Conservation (phyloP, 2,888 invertebrate genomes). For the Eubasilissa splendida region DNA sequence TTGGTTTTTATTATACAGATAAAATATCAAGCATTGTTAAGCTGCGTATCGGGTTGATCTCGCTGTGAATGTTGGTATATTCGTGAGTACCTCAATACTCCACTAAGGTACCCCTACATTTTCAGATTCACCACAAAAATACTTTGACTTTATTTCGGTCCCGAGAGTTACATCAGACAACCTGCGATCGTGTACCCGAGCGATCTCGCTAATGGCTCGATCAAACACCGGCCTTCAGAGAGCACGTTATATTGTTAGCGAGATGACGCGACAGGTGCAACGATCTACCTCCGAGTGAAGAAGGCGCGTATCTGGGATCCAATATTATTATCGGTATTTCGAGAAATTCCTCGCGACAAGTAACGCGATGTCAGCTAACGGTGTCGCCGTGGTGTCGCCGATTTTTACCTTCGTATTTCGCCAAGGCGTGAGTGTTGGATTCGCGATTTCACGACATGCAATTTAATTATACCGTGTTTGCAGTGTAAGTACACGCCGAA, state of each 20-base stretch:
- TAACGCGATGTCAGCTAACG: slow-evolving; percentile 45
- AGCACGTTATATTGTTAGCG: background rate
- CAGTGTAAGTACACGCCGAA: slow-evolving; percentile 44
- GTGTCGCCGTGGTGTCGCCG: slow-evolving; percentile 26
- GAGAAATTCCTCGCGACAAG: slow-evolving; percentile 10
- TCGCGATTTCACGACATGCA: slow-evolving; percentile 44
- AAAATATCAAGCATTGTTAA: too few relatives aligned
- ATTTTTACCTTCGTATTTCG: slow-evolving; percentile 13
- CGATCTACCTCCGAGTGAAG: background rate
- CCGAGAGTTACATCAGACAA: background rate
- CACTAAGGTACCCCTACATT: too few relatives aligned
- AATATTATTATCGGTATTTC: background rate
- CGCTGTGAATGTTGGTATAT: too few relatives aligned
- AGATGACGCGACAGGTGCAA: slow-evolving; percentile 20
- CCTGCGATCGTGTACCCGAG: background rate
- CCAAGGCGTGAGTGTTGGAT: slow-evolving; percentile 28
- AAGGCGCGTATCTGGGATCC: background rate
- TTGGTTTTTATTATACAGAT: too few relatives aligned
- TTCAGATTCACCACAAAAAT: too few relatives aligned
- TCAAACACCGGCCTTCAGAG: background rate
- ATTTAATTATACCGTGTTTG: slow-evolving; percentile 46
- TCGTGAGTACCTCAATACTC: too few relatives aligned
- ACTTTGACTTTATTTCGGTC: background rate
- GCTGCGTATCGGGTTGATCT: too few relatives aligned
- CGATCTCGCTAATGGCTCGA: slow-evolving; percentile 8